Evolutionary conservation across 1,140 invertebrate genomes (phyloP).

Genomic region (Helicoverpa zea): DNA sequence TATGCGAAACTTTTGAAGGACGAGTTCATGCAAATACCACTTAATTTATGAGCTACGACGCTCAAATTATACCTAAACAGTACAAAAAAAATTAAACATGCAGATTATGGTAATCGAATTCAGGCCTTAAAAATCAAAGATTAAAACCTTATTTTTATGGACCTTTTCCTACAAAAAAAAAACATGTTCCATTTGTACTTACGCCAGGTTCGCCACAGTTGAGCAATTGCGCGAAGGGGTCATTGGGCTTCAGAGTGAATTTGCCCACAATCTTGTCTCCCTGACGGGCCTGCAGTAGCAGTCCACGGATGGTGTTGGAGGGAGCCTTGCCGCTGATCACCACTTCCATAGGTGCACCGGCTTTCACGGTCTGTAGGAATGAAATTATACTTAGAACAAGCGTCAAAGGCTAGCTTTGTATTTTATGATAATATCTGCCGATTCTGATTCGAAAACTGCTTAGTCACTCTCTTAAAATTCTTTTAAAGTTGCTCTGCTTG

Average conservation of each 20-base stretch:
- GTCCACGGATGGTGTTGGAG: slow-evolving; percentile 84
- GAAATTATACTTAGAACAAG: slow-evolving; percentile 8
- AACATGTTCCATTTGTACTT: slow-evolving; percentile 61
- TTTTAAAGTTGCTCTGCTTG: no score
- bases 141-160: no score
- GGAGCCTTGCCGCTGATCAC: slow-evolving; percentile 78
- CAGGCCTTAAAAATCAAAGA: no score
- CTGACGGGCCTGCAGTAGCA: slow-evolving; percentile 86
- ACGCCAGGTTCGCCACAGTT: slow-evolving; percentile 82
- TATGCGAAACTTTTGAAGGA: not conserved
- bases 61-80: not conserved
- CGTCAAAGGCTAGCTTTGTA: not conserved
- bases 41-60: not conserved
- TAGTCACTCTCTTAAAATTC: no score
- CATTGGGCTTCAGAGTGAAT: slow-evolving; percentile 76
- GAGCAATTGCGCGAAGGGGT: slow-evolving; percentile 76
- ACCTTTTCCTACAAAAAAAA: not conserved
- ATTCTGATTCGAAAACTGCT: no score
- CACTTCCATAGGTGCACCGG: slow-evolving; percentile 75
- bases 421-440: not conserved
- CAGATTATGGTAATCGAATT: no score
- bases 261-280: slow-evolving; percentile 81
- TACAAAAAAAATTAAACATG: not conserved
- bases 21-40: not conserved
- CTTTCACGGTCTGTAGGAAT: slow-evolving; percentile 67